Base-by-base conservation (phyloP, 2,888 invertebrate genomes). In the Alloplasta piceator region DNA sequence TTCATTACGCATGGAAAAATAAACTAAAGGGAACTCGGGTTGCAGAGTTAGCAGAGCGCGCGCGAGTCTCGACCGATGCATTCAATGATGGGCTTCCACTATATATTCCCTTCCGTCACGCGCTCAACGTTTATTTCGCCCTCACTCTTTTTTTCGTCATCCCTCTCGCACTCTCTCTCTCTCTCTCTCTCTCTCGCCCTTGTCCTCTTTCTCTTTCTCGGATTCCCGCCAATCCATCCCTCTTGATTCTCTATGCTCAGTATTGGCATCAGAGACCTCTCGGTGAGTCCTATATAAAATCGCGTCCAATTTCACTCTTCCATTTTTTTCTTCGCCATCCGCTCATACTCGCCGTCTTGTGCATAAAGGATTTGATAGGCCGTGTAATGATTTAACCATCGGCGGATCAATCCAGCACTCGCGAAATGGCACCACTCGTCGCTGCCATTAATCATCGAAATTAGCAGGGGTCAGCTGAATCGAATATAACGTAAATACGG, bases 1-100 rank as follows among this genome's bases (percentile, higher is more conserved):
- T 90, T 89, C 88, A 89, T 89, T 89, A 89, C 87, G 87, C 87
- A 88, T 88, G 86, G 87, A 88, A 88, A 89, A 89, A 87, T 88
- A 88, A 87, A 86, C 85, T 82, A 86, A 85, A 89, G 87, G 80
- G 87, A 86, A 83, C 71, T 77, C 71, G 82, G 78, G 68, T 63
- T 64, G 71, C 74, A 71, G 82, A 66, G 83, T 77, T 63, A 74
- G 80, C 79, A 73, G 66, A 73, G 68, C 70, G 55, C 61, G 14
- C 78, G 75, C 58, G 81, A 66, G 70, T n/a, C 46, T 71, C 81
- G 78, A 66, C 74, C 83, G 83, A 81, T 80, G 84, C 83, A 85
- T 87, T 88, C 85, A 87, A 87, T 87, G 84, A 58, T 82, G 79
- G 78, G 50, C 56, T 14, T 9, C 70, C 71, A 61, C 52, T 12